These are phyloP conservation scores for Graphium colonna DNA, from an alignment of 2,888 invertebrate species.

Conservation along the genomic window DNA sequence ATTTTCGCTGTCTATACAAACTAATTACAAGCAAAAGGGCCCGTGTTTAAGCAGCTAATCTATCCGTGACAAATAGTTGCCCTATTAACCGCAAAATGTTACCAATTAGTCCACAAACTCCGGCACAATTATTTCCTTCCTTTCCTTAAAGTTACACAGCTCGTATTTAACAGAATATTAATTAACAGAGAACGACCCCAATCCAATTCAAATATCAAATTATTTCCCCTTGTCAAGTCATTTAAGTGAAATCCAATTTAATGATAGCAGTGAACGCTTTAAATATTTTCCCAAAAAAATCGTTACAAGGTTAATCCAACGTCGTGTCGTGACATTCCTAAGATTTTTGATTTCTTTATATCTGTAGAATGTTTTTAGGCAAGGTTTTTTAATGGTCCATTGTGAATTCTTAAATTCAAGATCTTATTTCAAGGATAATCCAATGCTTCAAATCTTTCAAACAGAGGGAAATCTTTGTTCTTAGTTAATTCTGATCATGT, in stretches of 20 bases:
- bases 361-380: not conserved
- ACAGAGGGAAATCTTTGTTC: too few relatives aligned
- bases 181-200: constrained; percentile 8
- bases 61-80: constrained; percentile 24
- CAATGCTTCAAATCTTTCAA: too few relatives aligned
- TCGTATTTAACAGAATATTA: constrained; percentile 6
- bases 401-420: too few relatives aligned
- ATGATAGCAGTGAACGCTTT: not conserved
- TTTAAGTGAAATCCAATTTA: not conserved
- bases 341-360: not conserved
- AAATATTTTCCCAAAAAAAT: not conserved
- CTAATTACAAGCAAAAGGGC: constrained; percentile 33
- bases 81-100: constrained; percentile 26
- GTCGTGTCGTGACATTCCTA: not conserved
- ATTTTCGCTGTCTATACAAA: constrained; percentile 29
- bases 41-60: constrained; percentile 37
- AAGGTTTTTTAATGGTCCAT: too few relatives aligned
- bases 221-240: not conserved
- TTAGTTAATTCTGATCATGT: too few relatives aligned
- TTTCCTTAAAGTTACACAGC: constrained; percentile 52
- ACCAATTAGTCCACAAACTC: constrained; percentile 39
- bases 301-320: not conserved
- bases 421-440: too few relatives aligned
- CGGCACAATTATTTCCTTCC: constrained; percentile 42
- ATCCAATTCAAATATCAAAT: constrained; percentile 1